Percentiles rank a stretch among this genome's conserved stretches.
phyloP scores from a whole-genome alignment of 2,888 invertebrate genomes.

The Agrochola circellaris region DNA sequence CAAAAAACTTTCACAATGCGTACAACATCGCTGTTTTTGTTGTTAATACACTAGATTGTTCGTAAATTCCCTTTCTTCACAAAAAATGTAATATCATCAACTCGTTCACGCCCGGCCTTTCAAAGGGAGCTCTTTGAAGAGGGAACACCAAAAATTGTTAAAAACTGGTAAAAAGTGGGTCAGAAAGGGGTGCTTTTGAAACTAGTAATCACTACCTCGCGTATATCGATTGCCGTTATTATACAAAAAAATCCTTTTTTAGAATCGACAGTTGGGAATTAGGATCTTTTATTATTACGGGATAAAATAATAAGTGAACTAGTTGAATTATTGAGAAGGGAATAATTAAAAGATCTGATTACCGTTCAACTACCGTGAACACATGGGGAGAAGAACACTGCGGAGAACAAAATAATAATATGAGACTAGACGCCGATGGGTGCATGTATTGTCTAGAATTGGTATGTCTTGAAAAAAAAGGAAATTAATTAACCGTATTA shows the following conservation, averaged over 20 bases:
- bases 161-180: constrained; percentile 90
- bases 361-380: constrained; percentile 23
- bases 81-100: constrained; percentile 91
- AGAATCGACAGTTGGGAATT: constrained; percentile 84
- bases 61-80: constrained; percentile 88
- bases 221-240: constrained; percentile 90
- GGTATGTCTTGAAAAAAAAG: not conserved
- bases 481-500: constrained; percentile 9
- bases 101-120: constrained; percentile 91
- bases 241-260: constrained; percentile 84
- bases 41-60: constrained; percentile 90
- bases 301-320: constrained; percentile 78
- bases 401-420: not conserved
- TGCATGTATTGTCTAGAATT: not conserved
- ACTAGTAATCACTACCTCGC: constrained; percentile 89
- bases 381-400: not conserved
- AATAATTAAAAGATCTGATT: constrained; percentile 74
- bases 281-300: constrained; percentile 79
- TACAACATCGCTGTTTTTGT: constrained; percentile 89
- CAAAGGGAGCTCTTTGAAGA: constrained; percentile 88
- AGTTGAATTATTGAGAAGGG: constrained; percentile 72
- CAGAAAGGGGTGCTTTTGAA: constrained; percentile 90
- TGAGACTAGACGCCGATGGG: not conserved
- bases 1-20: constrained; percentile 88
- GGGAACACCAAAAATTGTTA: constrained; percentile 87